A percentile compares a stretch with the other conserved stretches of the same genome.
Evolutionary conservation across 2,888 invertebrate species (phyloP).

Genomic region (Eucriotettix oculatus): DNA sequence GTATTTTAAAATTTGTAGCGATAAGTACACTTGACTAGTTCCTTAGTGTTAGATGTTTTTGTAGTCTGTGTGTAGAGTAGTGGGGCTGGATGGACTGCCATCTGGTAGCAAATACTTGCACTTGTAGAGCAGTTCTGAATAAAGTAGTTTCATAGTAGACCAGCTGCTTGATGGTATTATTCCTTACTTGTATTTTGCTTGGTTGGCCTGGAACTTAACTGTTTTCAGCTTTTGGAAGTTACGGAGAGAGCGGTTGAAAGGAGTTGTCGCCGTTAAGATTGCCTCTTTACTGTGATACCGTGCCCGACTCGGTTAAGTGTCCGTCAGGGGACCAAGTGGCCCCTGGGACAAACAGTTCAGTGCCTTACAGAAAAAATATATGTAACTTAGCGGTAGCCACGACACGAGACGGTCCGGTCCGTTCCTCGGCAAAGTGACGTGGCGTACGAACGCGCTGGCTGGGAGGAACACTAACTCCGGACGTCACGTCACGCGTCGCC

Average conservation of each 20-base stretch:
- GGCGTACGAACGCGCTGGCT: too few relatives aligned
- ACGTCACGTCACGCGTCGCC: too few relatives aligned
- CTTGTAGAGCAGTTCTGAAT: conserved; percentile 35
- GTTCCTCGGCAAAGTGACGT: too few relatives aligned
- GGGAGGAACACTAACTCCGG: too few relatives aligned
- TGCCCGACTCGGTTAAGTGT: neutral
- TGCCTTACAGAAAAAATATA: conserved; percentile 1
- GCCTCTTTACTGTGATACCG: conserved; percentile 8
- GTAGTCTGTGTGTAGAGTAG: conserved; percentile 15
- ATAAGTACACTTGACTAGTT: conserved; percentile 16
- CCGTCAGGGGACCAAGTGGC: neutral
- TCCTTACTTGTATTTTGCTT: conserved; percentile 14
- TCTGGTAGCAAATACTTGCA: conserved; percentile 22
- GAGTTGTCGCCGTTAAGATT: conserved; percentile 8
- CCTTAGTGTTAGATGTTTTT: conserved; percentile 16
- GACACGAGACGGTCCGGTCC: too few relatives aligned
- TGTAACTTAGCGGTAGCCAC: neutral
- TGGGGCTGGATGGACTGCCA: conserved; percentile 15
- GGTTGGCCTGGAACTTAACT: conserved; percentile 14
- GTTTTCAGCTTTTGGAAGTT: conserved; percentile 12
- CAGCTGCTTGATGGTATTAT: conserved; percentile 19
- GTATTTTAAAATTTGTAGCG: conserved; percentile 15
- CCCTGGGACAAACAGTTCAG: conserved; percentile 1
- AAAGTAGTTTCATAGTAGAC: conserved; percentile 37
- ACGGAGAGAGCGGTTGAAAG: conserved; percentile 10